Base-by-base conservation (phyloP, 1,140 invertebrate genomes). In the Drosophila ironensis region DNA sequence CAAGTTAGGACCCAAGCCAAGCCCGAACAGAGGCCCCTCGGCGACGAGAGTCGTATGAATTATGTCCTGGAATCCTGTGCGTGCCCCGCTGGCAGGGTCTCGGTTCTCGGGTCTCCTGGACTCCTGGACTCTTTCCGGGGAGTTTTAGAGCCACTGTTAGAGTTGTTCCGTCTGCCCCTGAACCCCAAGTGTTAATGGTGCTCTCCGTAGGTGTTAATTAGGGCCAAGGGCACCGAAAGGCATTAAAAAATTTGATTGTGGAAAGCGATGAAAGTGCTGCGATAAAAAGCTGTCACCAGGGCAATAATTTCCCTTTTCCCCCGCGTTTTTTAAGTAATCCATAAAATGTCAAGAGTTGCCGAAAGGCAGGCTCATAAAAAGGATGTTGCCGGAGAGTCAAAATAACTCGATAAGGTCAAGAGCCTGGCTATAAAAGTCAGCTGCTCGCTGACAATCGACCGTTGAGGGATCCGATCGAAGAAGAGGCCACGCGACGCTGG, bases 261-360 rank as follows among this genome's bases (percentile, higher is more conserved):
- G 38, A 72, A 50, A 63, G 64, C 81, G 80, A 80, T 84, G 80
- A 84, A 84, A 84, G 80, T 84, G 80, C 59, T 59, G 60, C 56
- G 80, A 84, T 84, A 84, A 84, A 84, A 86, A 80, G 80, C 80
- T 84, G 71, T 84, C 80, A 84, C 64, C 59, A 22, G 67, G 63
- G 44, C 40, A 53, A 51, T 63, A 61, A 61, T 57, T 63, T 63
- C 41, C 41, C 59, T 63, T 63, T 63, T 63, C 19, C 38, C 14
- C 14, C 14, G 5, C 7, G 33, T 37, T 8, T 37, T 33, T 63
- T 40, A 63, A 63, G 59, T 63, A 63, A 61, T 75, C 67, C 68
- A 75, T 82, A 76, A 82, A 81, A 81, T 75, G 67, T 76, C 67
- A 72, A 82, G 77, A 61, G 40, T 33, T 30, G 28, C 28, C 28